These are phyloP conservation scores for Cassiopea xamachana DNA, from an alignment of 30 jellyfish, hydroid and myxozoan species.

Conservation along the genomic window DNA sequence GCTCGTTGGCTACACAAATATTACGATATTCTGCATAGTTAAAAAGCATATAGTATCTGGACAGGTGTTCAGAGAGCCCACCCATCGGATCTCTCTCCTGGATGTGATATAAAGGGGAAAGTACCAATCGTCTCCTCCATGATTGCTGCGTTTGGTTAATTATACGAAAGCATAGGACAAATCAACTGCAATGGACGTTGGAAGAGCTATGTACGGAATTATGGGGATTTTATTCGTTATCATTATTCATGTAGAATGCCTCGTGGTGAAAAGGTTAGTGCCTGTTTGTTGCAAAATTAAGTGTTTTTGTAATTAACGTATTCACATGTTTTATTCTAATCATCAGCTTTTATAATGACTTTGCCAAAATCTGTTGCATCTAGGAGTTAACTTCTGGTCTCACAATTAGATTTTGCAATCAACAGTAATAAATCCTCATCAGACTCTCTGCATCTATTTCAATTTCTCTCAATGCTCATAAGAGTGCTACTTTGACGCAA, in stretches of 20 bases:
- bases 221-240: background rate
- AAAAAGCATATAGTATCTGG: background rate
- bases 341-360: background rate
- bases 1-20: background rate
- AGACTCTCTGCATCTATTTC: no score
- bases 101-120: background rate
- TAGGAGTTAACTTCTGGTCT: no score
- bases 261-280: background rate
- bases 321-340: background rate
- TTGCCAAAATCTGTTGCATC: no score
- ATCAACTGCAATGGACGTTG: background rate
- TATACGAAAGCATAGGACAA: background rate
- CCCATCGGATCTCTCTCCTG: background rate
- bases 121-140: background rate
- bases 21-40: background rate
- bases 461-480: no score
- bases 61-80: background rate
- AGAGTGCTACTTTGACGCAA: no score
- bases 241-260: background rate
- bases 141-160: background rate
- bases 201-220: background rate
- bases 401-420: no score
- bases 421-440: no score
- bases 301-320: background rate
- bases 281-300: background rate